Evolutionary conservation across 2,888 invertebrate species (phyloP).

Genomic region (Vesta saturnalis): DNA sequence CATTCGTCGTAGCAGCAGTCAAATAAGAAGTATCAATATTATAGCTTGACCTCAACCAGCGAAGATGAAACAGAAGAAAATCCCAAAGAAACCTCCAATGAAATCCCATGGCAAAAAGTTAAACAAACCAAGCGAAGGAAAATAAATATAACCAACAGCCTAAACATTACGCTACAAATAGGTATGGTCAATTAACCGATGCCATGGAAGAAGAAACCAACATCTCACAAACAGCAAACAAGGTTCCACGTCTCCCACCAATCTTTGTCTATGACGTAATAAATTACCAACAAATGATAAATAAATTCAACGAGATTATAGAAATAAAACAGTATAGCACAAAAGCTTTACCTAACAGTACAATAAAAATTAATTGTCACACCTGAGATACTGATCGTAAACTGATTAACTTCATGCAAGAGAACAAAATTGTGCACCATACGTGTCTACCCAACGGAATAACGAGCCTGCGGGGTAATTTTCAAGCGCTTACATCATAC

Average conservation of each 20-base stretch:
- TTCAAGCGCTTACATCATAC: conserved; percentile 34
- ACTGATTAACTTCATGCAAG: conserved; percentile 28
- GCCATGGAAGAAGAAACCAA: conserved; percentile 3
- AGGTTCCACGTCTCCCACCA: conserved; percentile 15
- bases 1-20: conserved; percentile 6
- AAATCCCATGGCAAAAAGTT: conserved; percentile 19
- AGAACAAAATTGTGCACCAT: conserved; percentile 28
- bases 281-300: conserved; percentile 31
- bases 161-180: conserved; percentile 13
- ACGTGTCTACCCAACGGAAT: conserved; percentile 37
- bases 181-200: conserved; percentile 9
- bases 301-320: conserved; percentile 23
- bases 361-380: conserved; percentile 31
- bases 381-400: conserved; percentile 30
- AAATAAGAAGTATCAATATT: conserved; percentile 6
- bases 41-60: conserved; percentile 13
- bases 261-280: too few relatives aligned
- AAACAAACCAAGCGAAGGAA: conserved; percentile 17
- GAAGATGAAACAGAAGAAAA: conserved; percentile 19
- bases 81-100: neutral
- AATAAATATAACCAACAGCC: conserved; percentile 7
- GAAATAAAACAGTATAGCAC: conserved; percentile 30
- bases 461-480: conserved; percentile 31
- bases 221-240: conserved; percentile 5
- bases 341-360: conserved; percentile 31